Conservation (phyloP, 2,113 vertebrate genomes). For the Cyanistes caeruleus region DNA sequence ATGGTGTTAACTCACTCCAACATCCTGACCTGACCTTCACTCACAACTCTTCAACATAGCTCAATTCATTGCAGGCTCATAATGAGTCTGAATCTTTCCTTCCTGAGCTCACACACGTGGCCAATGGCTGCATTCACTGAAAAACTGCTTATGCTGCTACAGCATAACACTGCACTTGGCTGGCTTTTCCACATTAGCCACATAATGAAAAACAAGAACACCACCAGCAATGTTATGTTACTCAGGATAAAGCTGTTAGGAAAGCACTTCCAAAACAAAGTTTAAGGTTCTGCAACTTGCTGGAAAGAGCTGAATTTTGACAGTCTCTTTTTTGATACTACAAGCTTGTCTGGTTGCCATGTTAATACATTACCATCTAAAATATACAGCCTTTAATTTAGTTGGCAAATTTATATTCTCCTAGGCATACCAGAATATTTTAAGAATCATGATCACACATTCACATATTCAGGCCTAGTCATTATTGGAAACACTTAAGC, state of each 20-base stretch:
- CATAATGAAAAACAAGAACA: background rate
- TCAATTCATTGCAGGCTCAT: background rate
- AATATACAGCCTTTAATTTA: background rate
- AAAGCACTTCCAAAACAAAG: background rate
- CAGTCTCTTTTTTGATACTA: background rate
- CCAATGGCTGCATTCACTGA: background rate
- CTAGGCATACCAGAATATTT: background rate
- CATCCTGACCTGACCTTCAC: background rate
- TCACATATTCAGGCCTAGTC: background rate
- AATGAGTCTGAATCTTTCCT: background rate
- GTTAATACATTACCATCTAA: background rate
- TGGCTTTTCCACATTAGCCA: background rate
- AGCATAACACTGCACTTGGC: background rate
- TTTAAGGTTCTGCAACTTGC: background rate
- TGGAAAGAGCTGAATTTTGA: background rate
- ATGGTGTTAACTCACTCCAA: background rate
- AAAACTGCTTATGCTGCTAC: background rate
- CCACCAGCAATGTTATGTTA: background rate
- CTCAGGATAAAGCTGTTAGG: background rate
- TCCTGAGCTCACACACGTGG: background rate
- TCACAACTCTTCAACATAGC: background rate
- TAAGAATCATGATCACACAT: background rate
- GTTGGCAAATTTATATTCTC: background rate
- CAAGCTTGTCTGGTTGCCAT: background rate
- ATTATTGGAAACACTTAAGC: background rate